A percentile compares a stretch with the other conserved stretches of the same genome.
Evolutionary conservation across 2,888 invertebrate genomes (phyloP).

Genomic region (Kuschelorhynchus macadamiae): DNA sequence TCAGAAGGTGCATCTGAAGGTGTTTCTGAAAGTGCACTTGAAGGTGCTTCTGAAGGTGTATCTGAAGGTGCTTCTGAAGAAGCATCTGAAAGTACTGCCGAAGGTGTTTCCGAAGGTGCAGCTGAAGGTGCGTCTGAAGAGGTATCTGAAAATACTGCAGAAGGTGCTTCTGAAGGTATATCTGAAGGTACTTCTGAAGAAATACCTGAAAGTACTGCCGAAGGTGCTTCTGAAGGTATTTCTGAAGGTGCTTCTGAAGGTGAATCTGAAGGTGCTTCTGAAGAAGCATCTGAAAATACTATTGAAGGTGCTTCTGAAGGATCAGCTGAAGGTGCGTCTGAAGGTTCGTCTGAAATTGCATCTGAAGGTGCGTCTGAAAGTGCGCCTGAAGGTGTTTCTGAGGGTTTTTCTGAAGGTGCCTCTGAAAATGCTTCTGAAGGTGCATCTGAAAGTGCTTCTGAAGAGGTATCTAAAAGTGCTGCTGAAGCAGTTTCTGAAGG

Average conservation of each 20-base stretch:
- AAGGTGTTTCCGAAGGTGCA: no score
- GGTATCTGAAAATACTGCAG: background rate
- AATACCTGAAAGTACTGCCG: background rate
- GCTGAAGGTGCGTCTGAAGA: no score
- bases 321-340: no score
- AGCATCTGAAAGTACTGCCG: background rate
- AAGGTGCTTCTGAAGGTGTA: background rate
- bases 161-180: background rate
- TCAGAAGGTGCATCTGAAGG: background rate
- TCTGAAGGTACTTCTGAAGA: background rate
- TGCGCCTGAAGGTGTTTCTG: background rate
- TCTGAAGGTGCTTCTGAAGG: background rate
- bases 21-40: background rate
- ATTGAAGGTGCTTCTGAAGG: no score
- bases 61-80: slow-evolving; percentile 2
- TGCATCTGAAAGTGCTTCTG: background rate
- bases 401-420: background rate
- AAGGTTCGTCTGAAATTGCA: background rate
- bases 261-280: no score
- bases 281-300: no score
- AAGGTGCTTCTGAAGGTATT: background rate
- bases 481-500: slow-evolving; percentile 6
- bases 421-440: background rate
- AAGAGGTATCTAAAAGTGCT: no score
- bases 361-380: background rate